phyloP scores from a whole-genome alignment of 2,888 invertebrate species.

The Philopedon plagiatum region DNA sequence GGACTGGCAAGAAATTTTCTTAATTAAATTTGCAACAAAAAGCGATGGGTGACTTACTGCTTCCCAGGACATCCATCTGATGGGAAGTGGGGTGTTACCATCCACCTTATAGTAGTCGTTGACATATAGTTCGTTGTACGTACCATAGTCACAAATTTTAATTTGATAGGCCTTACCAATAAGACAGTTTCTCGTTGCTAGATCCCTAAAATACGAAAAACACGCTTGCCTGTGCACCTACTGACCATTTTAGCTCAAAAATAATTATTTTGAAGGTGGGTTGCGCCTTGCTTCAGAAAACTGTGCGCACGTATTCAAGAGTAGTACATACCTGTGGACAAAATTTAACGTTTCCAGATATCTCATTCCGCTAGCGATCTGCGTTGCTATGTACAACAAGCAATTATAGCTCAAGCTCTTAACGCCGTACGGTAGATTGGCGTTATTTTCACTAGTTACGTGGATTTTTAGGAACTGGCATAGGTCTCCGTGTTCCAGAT shows the following conservation, averaged over 20 bases:
- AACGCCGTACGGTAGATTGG: conserved; percentile 71
- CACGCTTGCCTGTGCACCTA: too few relatives aligned
- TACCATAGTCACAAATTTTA: conserved; percentile 89
- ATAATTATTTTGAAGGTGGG: too few relatives aligned
- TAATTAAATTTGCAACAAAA: too few relatives aligned
- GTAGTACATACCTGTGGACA: conserved; percentile 75
- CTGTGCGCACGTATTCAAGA: neutral
- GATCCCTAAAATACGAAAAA: conserved; percentile 71
- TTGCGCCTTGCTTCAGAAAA: too few relatives aligned
- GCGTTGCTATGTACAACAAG: conserved; percentile 85
- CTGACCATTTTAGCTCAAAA: too few relatives aligned
- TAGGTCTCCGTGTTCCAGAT: conserved; percentile 86
- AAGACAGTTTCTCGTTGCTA: conserved; percentile 90
- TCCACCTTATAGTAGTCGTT: conserved; percentile 88
- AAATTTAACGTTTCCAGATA: conserved; percentile 91
- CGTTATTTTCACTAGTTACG: conserved; percentile 75
- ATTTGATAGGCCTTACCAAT: conserved; percentile 87
- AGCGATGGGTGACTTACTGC: conserved; percentile 69
- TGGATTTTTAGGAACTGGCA: conserved; percentile 85
- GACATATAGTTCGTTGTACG: conserved; percentile 84
- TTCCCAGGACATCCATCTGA: conserved; percentile 95
- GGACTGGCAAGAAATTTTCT: too few relatives aligned
- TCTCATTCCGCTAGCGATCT: conserved; percentile 92
- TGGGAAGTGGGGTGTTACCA: conserved; percentile 83
- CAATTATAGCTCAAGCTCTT: conserved; percentile 80